Evolutionary conservation across 2,797 vertebrate genomes (phyloP).

Genomic region (Hoplostethus atlanticus): DNA sequence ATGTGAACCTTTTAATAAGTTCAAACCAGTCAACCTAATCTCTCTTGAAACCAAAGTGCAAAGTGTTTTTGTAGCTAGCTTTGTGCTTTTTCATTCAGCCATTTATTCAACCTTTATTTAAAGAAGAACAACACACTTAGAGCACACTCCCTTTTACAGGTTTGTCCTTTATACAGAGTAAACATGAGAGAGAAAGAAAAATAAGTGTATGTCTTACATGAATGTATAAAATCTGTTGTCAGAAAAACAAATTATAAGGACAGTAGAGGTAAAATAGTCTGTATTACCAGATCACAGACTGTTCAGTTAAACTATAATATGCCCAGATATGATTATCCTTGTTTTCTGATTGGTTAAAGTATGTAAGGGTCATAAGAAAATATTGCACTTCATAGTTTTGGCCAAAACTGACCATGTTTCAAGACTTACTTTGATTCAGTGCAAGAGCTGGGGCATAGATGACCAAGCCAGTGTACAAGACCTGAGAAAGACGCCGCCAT

Average conservation of each 20-base stretch:
- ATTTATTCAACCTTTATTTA: no score
- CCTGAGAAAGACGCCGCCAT: constrained; percentile 75
- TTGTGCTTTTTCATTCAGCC: no score
- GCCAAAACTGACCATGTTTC: neutral
- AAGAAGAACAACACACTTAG: no score
- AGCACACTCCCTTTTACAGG: no score
- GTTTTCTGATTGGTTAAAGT: neutral
- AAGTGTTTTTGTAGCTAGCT: no score
- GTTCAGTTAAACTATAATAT: neutral
- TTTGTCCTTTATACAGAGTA: no score
- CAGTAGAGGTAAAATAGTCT: neutral
- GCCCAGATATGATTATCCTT: no score
- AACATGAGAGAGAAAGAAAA: neutral
- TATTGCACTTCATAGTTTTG: neutral
- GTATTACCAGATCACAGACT: neutral
- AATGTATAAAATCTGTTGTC: neutral
- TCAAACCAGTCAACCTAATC: neutral
- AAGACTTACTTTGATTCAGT: constrained; percentile 86
- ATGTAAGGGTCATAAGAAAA: neutral
- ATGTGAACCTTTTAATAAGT: neutral
- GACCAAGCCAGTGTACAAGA: constrained; percentile 87
- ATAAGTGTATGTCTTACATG: neutral
- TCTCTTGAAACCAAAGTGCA: no score
- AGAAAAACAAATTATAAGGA: neutral
- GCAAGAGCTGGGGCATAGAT: constrained; percentile 89